Evolutionary conservation across 2,113 vertebrate genomes (phyloP), one percentile per base, ranked within the genome.

Genomic region (Dascyllus trimaculatus): DNA sequence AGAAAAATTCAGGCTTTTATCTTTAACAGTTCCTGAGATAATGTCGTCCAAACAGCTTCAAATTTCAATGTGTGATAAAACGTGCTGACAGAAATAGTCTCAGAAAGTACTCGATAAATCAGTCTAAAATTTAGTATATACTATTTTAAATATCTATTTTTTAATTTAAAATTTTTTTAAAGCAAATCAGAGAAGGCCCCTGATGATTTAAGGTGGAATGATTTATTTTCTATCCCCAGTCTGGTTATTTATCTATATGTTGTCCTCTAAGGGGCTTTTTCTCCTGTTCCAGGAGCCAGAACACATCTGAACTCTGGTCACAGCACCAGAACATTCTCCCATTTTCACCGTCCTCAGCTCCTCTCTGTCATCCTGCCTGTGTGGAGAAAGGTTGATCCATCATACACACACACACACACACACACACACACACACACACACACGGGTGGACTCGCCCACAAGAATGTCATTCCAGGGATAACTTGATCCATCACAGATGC

Each of bases 361-460:
- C 86, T 57, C 82, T 91, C 81, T 81, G 86, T 89, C 90, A 89
- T 86, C 74, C 83, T 85, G 88, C 79, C 81, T 82, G 70, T 71
- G 79, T 67, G 73, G n/a, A 77, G 84, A 88, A 66, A 80, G 87
- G 85, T 89, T 92, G 87, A 90, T 90, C 82, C 89, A 87, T 92
- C 90, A 89, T 77, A 40, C 54, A 54, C 75, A 29, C 67, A 57
- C 66, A 60, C 52, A 53, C 46, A 32, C 53, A 11, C 24, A 48
- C 54, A 61, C 52, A 51, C 51, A 81, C 7, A 65, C 19, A 64
- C 67, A 58, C 59, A 62, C 35, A 75, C 54, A 73, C 76, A 71
- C 60, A n/a, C 10, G 43, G 9, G 5, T 80, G 52, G 52, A 59
- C 82, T 87, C 67, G 17, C 84, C 85, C 87, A 88, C 80, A 74